These are phyloP conservation scores for Hyles vespertilio DNA, from an alignment of 1,140 invertebrate genomes.

Conservation along the genomic window DNA sequence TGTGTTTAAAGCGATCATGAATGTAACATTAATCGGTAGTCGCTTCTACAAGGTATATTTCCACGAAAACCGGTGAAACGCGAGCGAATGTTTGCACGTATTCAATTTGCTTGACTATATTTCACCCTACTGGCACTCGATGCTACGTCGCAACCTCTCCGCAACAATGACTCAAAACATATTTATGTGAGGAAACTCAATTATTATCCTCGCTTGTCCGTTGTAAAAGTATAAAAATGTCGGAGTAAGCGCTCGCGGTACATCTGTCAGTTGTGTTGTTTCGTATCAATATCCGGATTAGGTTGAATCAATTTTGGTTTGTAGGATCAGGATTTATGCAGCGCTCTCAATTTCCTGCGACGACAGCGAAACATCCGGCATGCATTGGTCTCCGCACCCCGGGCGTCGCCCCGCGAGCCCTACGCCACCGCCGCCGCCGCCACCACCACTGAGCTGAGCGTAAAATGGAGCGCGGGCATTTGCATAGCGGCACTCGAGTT, in stretches of 20 bases:
- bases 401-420: constrained; percentile 16
- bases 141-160: constrained; percentile 38
- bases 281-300: constrained; percentile 74
- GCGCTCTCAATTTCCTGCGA: constrained; percentile 73
- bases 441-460: constrained; percentile 39
- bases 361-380: constrained; percentile 69
- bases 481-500: constrained; percentile 63
- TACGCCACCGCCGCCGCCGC: constrained; percentile 30
- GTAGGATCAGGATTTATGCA: constrained; percentile 72
- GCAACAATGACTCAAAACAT: constrained; percentile 45
- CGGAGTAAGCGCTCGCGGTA: constrained; percentile 35
- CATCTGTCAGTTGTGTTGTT: constrained; percentile 47
- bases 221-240: constrained; percentile 8
- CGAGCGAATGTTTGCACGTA: constrained; percentile 57
- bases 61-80: constrained; percentile 6
- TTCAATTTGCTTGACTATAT: constrained; percentile 67
- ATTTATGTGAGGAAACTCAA: constrained; percentile 44
- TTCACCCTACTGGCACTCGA: constrained; percentile 53
- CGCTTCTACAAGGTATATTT: neutral
- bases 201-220: constrained; percentile 11
- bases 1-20: no score
- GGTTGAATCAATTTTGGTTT: constrained; percentile 69
- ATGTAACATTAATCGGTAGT: no score
- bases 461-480: constrained; percentile 67
- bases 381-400: constrained; percentile 34